A percentile compares a stretch with the other conserved stretches of the same genome.
These are phyloP conservation scores for Nasonia vitripennis DNA, from an alignment of 1,140 invertebrate genomes.

Conservation along the genomic window DNA sequence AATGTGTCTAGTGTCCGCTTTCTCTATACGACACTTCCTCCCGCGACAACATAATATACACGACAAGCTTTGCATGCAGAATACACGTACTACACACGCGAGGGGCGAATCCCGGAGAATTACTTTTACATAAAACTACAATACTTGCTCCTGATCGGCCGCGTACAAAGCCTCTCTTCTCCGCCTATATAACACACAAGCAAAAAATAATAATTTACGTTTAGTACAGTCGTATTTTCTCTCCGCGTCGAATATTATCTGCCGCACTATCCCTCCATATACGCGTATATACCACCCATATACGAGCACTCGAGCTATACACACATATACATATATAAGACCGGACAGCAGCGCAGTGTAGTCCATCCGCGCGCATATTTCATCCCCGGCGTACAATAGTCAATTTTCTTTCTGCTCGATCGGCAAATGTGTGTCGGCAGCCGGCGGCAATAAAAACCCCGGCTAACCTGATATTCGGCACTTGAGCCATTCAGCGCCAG, in stretches of 20 bases:
- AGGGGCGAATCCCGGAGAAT: conserved; percentile 29
- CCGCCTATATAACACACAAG: not conserved
- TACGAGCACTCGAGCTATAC: not conserved
- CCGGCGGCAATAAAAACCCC: conserved; percentile 46
- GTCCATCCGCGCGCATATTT: conserved; percentile 28
- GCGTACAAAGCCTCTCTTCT: conserved; percentile 18
- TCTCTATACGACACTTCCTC: not conserved
- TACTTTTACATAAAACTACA: conserved; percentile 49
- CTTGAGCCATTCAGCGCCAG: conserved; percentile 42
- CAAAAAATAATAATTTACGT: conserved; percentile 50
- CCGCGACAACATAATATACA: not conserved
- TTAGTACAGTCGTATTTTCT: conserved; percentile 35
- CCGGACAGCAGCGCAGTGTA: not conserved
- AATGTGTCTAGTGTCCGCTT: not conserved
- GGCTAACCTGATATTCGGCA: conserved; percentile 43
- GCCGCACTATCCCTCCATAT: not conserved
- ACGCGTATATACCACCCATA: not conserved
- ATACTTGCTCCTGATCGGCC: conserved; percentile 25
- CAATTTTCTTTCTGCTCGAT: conserved; percentile 54
- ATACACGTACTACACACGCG: not conserved
- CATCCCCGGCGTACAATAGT: conserved; percentile 40
- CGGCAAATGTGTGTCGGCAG: conserved; percentile 52
- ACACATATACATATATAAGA: not conserved
- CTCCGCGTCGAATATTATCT: conserved; percentile 40
- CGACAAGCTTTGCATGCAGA: not conserved